Base-by-base conservation (phyloP, 2,888 invertebrate genomes). In the Synergus itoensis region DNA sequence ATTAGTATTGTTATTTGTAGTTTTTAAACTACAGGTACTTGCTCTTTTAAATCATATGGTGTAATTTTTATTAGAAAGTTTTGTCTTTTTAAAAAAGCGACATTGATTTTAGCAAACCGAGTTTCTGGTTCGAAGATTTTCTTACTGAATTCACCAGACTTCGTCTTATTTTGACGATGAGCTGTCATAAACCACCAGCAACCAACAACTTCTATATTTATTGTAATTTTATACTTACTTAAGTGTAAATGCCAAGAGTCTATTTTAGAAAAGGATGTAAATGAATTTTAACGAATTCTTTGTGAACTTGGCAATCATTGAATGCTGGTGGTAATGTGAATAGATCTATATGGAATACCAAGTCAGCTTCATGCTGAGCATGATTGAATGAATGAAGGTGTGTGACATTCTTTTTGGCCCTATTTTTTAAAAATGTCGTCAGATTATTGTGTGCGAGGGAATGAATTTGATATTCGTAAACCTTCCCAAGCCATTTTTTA, bases 351-450 rank as follows among this genome's bases (percentile, higher is more conserved):
- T 7, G 28, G 18, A 28, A 28, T 21, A 62, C 12, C 8, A 43
- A 65, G n/a, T 5, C 41, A 41, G 41, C 40, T 40, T n/a, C 2
- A 65, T n/a, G n/a, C 40, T 65, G 5, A 65, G 9, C 1, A 65
- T 64, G 64, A 11, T n/a, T 8, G 64, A 64, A 40, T 64, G 40
- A 65, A 41, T 41, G 40, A 40, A 63, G 63, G n/a, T 41, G 65
- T 65, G n/a, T 41, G n/a, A 65, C 16, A 43, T 65, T 41, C 1
- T 36, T 16, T 69, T 9, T 69, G 67, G 11, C 8, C 5, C 18
- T 7, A 16, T 21, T 7, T 45, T 45, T 45, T 28, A 7, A 43
- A 14, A 21, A n/a, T 14, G 2, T 16, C 1, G 21, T 45, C 14
- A 3, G 11, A 67, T 45, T 60, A 60, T 60, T n/a, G 60, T 12